Conservation (phyloP, 2,888 invertebrate genomes). For the Cantharis rufa region DNA sequence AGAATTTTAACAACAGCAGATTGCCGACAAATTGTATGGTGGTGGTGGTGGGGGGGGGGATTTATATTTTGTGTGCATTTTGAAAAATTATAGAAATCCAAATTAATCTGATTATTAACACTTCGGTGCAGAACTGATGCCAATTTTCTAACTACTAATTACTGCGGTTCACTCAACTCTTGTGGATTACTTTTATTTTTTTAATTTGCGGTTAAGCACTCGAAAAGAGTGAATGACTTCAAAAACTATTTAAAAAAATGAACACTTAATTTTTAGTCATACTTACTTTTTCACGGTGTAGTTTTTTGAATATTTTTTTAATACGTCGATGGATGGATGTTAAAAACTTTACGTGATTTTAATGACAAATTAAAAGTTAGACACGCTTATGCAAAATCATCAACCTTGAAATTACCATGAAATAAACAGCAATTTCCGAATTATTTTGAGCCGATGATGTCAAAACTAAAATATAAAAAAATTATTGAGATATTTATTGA, state of each 20-base stretch:
- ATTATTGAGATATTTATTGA: not conserved
- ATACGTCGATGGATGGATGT: not conserved
- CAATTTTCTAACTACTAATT: not conserved
- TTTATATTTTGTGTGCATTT: too few relatives aligned
- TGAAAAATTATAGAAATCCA: too few relatives aligned
- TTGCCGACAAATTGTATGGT: not conserved
- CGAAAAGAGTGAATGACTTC: not conserved
- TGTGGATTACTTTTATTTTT: not conserved
- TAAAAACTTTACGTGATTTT: conserved; percentile 14
- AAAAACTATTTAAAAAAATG: not conserved
- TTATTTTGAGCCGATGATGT: conserved; percentile 22
- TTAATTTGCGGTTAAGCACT: not conserved
- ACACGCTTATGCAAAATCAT: conserved; percentile 11
- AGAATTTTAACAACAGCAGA: not conserved
- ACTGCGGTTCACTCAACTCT: not conserved
- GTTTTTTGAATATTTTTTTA: not conserved
- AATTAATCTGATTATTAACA: not conserved
- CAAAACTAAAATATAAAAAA: conserved; percentile 1
- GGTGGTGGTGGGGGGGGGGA: too few relatives aligned
- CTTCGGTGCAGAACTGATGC: not conserved
- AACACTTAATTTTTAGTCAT: not conserved
- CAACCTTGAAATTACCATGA: conserved; percentile 24
- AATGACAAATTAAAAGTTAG: conserved; percentile 13
- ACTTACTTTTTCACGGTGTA: not conserved
- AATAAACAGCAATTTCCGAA: conserved; percentile 20